Evolutionary conservation across 2,888 invertebrate species (phyloP).

Genomic region (Chloroclysta siterata): DNA sequence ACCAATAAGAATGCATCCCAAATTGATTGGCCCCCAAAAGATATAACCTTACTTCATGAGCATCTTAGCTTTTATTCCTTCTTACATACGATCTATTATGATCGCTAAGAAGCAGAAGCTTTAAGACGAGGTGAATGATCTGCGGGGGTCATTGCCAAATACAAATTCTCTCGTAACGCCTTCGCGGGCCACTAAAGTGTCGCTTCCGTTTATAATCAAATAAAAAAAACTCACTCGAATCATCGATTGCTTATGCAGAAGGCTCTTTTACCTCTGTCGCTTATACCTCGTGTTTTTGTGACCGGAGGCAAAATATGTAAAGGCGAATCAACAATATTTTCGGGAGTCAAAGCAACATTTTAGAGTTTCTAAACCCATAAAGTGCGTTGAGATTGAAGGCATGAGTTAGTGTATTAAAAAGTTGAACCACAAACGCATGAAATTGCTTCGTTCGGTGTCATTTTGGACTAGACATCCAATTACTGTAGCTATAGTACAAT

Average conservation of each 20-base stretch:
- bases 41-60: slow-evolving; percentile 6
- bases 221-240: slow-evolving; percentile 37
- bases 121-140: slow-evolving; percentile 66
- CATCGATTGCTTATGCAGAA: slow-evolving; percentile 43
- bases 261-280: slow-evolving; percentile 17
- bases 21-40: slow-evolving; percentile 22
- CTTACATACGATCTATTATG: slow-evolving; percentile 27
- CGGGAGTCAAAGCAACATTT: slow-evolving; percentile 61
- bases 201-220: slow-evolving; percentile 51
- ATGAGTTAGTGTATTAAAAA: slow-evolving; percentile 79
- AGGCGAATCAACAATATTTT: slow-evolving; percentile 22
- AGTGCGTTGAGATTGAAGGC: slow-evolving; percentile 66
- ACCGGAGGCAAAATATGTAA: neutral
- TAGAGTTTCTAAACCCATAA: slow-evolving; percentile 64
- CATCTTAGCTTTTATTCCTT: slow-evolving; percentile 30
- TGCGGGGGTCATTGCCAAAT: slow-evolving; percentile 82
- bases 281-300: slow-evolving; percentile 18
- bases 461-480: neutral
- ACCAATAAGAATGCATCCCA: slow-evolving; percentile 25
- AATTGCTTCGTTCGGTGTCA: slow-evolving; percentile 49
- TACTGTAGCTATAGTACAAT: neutral
- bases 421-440: slow-evolving; percentile 64
- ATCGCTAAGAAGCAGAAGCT: slow-evolving; percentile 31
- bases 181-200: slow-evolving; percentile 68
- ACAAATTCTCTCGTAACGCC: slow-evolving; percentile 65